These are phyloP conservation scores for Diorhabda elongata DNA, from an alignment of 1,140 invertebrate genomes.

Conservation along the genomic window DNA sequence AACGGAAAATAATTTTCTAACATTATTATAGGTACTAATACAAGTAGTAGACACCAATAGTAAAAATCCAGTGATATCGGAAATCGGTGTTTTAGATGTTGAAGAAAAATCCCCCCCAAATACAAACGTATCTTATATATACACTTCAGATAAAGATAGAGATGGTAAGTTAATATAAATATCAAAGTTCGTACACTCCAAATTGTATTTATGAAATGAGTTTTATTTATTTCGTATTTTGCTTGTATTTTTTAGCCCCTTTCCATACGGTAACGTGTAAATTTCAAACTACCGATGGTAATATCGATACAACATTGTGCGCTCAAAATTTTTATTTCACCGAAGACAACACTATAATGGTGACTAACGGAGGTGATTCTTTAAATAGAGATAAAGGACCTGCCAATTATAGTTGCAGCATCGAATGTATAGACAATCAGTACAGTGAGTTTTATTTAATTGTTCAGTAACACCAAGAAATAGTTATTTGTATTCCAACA, in stretches of 20 bases:
- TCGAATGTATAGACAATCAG: conserved; percentile 27
- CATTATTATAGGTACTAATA: conserved; percentile 49
- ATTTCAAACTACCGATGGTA: conserved; percentile 9
- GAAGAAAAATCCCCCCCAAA: conserved; percentile 20
- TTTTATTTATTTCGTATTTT: conserved; percentile 1
- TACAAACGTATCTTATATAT: conserved; percentile 44
- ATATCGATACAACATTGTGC: not conserved
- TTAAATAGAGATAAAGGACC: conserved; percentile 22
- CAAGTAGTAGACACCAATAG: conserved; percentile 53
- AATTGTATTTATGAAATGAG: too few species aligned
- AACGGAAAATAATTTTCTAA: too few species aligned
- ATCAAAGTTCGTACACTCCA: not conserved
- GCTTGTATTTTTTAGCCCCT: conserved; percentile 23
- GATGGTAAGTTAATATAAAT: conserved; percentile 46
- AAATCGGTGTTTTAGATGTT: conserved; percentile 39
- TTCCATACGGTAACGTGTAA: conserved; percentile 26
- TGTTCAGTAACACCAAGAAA: too few species aligned
- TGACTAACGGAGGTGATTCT: conserved; percentile 5
- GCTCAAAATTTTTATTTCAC: conserved; percentile 7
- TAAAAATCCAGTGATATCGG: conserved; percentile 43
- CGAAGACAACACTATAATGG: conserved; percentile 18
- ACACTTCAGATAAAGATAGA: conserved; percentile 51
- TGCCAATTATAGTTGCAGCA: conserved; percentile 18
- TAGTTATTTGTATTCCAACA: not conserved
- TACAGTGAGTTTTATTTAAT: not conserved